Conservation (phyloP, 2,888 invertebrate genomes). For the Andrena hattorfiana region DNA sequence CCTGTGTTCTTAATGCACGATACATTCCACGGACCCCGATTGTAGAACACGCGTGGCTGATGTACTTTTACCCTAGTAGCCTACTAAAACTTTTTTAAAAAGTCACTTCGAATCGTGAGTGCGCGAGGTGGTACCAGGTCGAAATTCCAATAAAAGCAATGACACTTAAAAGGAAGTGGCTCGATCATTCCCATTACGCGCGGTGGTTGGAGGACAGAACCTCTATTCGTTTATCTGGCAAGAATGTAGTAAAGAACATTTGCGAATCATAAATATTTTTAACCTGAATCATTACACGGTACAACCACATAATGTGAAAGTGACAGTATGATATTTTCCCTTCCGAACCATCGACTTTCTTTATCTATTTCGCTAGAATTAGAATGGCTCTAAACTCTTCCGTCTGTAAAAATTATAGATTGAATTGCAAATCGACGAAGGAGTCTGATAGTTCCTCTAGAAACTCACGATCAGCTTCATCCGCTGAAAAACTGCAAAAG, state of each 20-base stretch:
- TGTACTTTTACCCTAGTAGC: slow-evolving; percentile 15
- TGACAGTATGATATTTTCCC: slow-evolving; percentile 1
- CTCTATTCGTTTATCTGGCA: not conserved
- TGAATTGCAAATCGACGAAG: not conserved
- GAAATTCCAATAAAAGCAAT: slow-evolving; percentile 5
- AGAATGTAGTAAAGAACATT: slow-evolving; percentile 18
- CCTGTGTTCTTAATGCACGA: slow-evolving; percentile 26
- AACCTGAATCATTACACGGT: slow-evolving; percentile 3
- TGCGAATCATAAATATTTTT: slow-evolving; percentile 11
- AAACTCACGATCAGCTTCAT: not conserved
- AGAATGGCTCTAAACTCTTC: slow-evolving; percentile 1
- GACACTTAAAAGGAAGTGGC: not conserved
- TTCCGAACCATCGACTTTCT: not conserved
- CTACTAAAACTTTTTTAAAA: slow-evolving; percentile 28
- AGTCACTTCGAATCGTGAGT: slow-evolving; percentile 2
- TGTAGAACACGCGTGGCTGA: slow-evolving; percentile 13
- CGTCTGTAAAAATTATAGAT: not conserved
- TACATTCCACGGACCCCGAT: slow-evolving; percentile 25
- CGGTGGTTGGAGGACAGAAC: not conserved
- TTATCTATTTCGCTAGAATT: not conserved
- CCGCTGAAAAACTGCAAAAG: not conserved
- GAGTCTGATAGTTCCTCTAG: not conserved
- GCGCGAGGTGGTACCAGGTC: not conserved
- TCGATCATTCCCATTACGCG: not conserved
- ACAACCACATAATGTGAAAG: not conserved